These are phyloP conservation scores for Oenanthe oenanthe DNA, from an alignment of 2,113 vertebrate species.

Conservation along the genomic window DNA sequence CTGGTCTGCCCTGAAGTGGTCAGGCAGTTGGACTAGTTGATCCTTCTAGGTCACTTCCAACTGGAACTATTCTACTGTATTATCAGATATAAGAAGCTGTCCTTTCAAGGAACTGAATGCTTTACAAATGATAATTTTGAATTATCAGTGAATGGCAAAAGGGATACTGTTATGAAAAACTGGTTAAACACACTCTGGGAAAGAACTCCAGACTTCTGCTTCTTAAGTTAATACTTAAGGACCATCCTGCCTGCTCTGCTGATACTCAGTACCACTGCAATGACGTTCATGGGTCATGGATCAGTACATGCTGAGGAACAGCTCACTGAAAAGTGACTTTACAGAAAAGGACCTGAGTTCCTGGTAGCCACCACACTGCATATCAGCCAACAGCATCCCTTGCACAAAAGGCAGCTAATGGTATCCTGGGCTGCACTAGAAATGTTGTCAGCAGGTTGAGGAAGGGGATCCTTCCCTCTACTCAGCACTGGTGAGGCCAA, in stretches of 20 bases:
- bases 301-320: neutral
- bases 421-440: neutral
- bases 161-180: neutral
- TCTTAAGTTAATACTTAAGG: neutral
- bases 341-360: neutral
- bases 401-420: neutral
- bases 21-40: neutral
- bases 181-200: neutral
- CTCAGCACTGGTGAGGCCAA: neutral
- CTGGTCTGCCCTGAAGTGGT: neutral
- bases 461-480: neutral
- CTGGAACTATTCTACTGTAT: neutral
- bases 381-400: neutral
- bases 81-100: neutral
- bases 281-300: neutral
- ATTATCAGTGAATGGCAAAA: neutral
- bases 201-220: neutral
- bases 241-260: neutral
- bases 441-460: neutral
- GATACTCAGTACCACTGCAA: neutral
- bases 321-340: neutral
- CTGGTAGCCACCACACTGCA: neutral
- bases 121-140: neutral
- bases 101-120: neutral
- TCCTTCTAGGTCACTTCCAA: neutral